These are phyloP conservation scores for Tapirus terrestris DNA, from an alignment of 2,113 vertebrate genomes.

Conservation along the genomic window DNA sequence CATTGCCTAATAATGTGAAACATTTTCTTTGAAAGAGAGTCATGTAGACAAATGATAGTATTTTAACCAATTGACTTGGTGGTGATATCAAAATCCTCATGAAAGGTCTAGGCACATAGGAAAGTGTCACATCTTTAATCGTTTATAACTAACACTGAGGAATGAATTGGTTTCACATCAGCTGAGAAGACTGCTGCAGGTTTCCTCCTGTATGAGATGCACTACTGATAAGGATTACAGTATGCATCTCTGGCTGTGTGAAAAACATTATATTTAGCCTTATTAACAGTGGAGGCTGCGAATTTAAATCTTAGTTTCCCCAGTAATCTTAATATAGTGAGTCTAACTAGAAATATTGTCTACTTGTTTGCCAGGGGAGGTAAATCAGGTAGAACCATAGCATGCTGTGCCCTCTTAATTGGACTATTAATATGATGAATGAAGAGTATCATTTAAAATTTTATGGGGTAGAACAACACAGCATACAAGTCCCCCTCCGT, in stretches of 20 bases:
- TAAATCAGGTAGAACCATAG: constrained; percentile 15
- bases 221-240: background rate
- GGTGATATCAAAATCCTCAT: constrained; percentile 14
- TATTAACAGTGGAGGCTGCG: background rate
- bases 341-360: background rate
- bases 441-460: constrained; percentile 59
- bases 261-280: background rate
- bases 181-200: background rate
- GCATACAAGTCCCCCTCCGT: background rate
- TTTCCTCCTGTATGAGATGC: background rate
- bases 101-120: constrained; percentile 60
- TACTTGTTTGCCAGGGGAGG: background rate
- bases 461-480: constrained; percentile 46
- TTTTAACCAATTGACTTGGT: constrained; percentile 74
- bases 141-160: constrained; percentile 25
- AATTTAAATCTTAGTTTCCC: background rate
- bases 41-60: constrained; percentile 70
- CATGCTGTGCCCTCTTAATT: constrained; percentile 53
- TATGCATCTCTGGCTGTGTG: background rate
- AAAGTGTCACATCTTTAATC: constrained; percentile 41
- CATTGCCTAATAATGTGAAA: constrained; percentile 67
- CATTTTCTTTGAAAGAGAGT: constrained; percentile 59
- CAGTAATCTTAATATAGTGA: background rate
- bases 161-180: background rate
- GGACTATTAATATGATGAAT: constrained; percentile 75